Percentiles rank a stretch among this genome's conserved stretches.
Evolutionary conservation across 2,113 vertebrate species (phyloP).

Genomic region (Chloebia gouldiae): DNA sequence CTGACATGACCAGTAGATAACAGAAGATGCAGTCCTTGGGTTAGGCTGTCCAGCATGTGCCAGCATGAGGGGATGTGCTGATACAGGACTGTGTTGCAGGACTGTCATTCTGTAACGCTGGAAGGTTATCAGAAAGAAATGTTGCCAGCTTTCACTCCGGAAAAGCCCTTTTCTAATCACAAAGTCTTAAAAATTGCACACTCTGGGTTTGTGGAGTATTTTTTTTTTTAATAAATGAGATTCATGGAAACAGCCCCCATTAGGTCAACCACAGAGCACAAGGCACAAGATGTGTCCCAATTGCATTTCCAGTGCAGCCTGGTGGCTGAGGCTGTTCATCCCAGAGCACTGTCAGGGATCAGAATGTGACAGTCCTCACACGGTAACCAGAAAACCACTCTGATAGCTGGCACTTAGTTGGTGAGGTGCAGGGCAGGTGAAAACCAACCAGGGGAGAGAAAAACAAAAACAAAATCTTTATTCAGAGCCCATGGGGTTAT

Average conservation of each 20-base stretch:
- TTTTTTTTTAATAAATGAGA: neutral
- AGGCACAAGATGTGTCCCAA: neutral
- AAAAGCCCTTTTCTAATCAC: neutral
- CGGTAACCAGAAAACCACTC: neutral
- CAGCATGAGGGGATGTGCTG: neutral
- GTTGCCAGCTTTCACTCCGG: neutral
- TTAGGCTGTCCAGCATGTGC: neutral
- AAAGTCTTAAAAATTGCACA: neutral
- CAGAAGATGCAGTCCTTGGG: neutral
- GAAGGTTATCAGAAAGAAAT: neutral
- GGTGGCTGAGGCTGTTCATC: neutral
- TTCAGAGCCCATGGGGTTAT: neutral
- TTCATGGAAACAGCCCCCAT: neutral
- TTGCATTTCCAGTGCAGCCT: neutral
- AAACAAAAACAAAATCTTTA: neutral
- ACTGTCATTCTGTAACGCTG: neutral
- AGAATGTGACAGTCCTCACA: neutral
- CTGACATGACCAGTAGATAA: neutral
- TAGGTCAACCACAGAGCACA: fast-evolving
- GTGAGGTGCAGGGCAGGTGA: neutral
- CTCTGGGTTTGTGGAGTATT: neutral
- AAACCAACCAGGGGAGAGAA: neutral
- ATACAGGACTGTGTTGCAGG: neutral
- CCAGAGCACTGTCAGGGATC: neutral
- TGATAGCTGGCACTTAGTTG: neutral